Evolutionary conservation across 2,113 vertebrate species (phyloP), one percentile per base, ranked within the genome.

Genomic region (Oncorhynchus keta): DNA sequence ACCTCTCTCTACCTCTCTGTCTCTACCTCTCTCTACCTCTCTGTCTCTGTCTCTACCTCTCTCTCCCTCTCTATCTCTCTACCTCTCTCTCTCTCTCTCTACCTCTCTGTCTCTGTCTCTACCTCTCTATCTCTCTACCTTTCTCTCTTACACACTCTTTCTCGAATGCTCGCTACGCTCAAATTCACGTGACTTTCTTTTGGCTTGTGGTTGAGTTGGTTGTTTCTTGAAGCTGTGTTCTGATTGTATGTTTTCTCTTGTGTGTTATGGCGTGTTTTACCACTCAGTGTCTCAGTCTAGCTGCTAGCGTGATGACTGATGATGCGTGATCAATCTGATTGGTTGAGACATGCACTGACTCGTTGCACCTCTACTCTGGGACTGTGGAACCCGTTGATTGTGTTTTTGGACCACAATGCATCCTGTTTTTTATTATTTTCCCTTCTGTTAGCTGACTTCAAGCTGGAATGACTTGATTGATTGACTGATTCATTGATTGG

Each of bases 281-380:
- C 95, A 95, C 93, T 94, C 35, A 39, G 35, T 39, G 35, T 39
- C 59, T 22, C n/a, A 22, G 59, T 61, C 18, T 64, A 77, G 94
- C 93, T 96, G 95, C 93, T 95, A 95, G 94, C 93, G 92, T 94
- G 49, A 51, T 51, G 13, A 9, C 2, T 51, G 49, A 51, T 51
- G 49, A 51, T 51, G 49, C 49, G 49, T 51, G 49, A 51, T 51
- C 6, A 14, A 14, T n/a, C 93, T 94, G 93, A 95, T 77, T 93
- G 95, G 85, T 79, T 86, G 83, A 83, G 93, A 95, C 93, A 91
- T 95, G 95, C 94, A 91, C 93, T 89, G 91, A 93, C 91, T 92
- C 78, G 94, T 95, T 89, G 95, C 95, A 96, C 95, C 96, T 95
- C 94, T 95, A 12, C 94, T 95, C 94, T 94, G 93, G 95, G 95